A percentile compares a stretch with the other conserved stretches of the same genome.
phyloP scores from a whole-genome alignment of 2,113 vertebrate species.

The Gobiocypris rarus region DNA sequence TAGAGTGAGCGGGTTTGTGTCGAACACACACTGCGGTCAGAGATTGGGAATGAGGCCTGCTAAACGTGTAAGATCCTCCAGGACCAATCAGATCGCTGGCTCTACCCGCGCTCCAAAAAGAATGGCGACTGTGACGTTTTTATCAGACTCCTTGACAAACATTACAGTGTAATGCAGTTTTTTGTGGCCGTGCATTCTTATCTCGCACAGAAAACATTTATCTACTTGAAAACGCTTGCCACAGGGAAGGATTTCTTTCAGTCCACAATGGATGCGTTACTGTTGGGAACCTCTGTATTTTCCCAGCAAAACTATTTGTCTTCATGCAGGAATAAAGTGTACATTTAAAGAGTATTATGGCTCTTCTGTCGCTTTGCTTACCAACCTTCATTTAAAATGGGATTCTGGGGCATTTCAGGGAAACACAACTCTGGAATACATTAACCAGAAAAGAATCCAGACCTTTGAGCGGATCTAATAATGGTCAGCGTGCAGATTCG shows the following conservation, averaged over 20 bases:
- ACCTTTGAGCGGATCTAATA: neutral
- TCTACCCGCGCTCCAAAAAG: constrained; percentile 76
- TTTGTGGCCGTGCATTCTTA: constrained; percentile 82
- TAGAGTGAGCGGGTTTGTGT: constrained; percentile 99
- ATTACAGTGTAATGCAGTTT: constrained; percentile 92
- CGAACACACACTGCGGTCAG: constrained; percentile 97
- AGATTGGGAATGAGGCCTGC: constrained; percentile 98
- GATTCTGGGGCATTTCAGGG: too few species aligned
- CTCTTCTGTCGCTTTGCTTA: constrained; percentile 61
- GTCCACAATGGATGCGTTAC: constrained; percentile 78
- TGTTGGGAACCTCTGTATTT: constrained; percentile 72
- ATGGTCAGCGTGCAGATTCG: neutral
- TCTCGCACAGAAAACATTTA: constrained; percentile 84
- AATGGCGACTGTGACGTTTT: constrained; percentile 82
- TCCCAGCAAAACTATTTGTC: constrained; percentile 80
- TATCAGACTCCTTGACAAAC: constrained; percentile 90
- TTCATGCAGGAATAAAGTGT: constrained; percentile 66
- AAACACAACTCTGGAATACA: neutral
- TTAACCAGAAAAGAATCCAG: too few species aligned
- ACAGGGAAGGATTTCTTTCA: constrained; percentile 81
- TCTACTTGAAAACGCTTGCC: constrained; percentile 85
- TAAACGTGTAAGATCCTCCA: constrained; percentile 96
- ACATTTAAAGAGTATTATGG: constrained; percentile 65
- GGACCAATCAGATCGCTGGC: constrained; percentile 90
- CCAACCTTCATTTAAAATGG: constrained; percentile 5